Conservation (phyloP, 2,797 vertebrate genomes). For the Ctenopoma kingsleyae region DNA sequence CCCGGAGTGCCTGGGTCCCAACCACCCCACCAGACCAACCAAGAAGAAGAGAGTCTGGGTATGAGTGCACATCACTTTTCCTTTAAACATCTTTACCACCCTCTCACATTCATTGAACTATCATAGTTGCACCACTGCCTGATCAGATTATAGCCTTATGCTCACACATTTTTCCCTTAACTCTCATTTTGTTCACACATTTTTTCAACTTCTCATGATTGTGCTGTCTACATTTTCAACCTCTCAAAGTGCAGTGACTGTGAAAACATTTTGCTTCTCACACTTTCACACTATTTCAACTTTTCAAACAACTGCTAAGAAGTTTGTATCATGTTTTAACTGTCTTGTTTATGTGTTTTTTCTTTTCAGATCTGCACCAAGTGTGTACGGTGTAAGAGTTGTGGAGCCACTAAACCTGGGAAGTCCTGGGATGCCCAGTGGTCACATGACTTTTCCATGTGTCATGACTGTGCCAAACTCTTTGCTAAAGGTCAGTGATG, state of each 20-base stretch:
- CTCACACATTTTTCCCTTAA: constrained; percentile 26
- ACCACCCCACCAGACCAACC: constrained; percentile 97
- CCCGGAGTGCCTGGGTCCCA: constrained; percentile 99
- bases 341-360: constrained; percentile 9
- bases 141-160: constrained; percentile 31
- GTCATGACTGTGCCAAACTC: constrained; percentile 99
- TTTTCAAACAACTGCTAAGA: constrained; percentile 17
- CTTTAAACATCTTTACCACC: not conserved
- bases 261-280: constrained; percentile 31
- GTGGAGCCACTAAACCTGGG: constrained; percentile 96
- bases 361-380: constrained; percentile 93
- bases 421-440: constrained; percentile 98
- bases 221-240: constrained; percentile 27
- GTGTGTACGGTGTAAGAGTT: constrained; percentile 98
- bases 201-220: constrained; percentile 20
- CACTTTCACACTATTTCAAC: constrained; percentile 27
- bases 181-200: constrained; percentile 41
- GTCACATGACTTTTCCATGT: constrained; percentile 99
- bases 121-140: constrained; percentile 8
- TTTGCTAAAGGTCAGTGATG: constrained; percentile 93
- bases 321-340: constrained; percentile 18
- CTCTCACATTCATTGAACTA: constrained; percentile 8
- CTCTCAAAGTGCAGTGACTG: constrained; percentile 12
- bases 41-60: constrained; percentile 99
- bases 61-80: constrained; percentile 50